Evolutionary conservation across 1,140 invertebrate species (phyloP), one percentile per base, ranked within the genome.

Genomic region (Acromyrmex echinatior): DNA sequence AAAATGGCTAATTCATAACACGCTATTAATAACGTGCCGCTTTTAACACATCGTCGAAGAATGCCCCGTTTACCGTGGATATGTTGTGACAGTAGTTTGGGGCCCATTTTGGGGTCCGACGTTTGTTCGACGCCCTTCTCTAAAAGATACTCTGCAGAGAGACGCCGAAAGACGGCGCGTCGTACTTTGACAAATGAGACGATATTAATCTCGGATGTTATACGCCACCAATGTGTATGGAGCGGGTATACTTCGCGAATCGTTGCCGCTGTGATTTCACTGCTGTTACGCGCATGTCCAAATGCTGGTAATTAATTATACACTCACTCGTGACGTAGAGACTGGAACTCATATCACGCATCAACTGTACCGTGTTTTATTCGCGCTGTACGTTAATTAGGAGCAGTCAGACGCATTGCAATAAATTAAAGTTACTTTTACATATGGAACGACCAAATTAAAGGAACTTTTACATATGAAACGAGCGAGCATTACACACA

Each of bases 31-130:
- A 88, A 51, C 71, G 77, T 87, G 68, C 65, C 39, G 86, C 77
- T 79, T 91, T 89, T 91, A 91, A 89, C 77, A 62, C 28, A 66
- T 86, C 68, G 65, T 68, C 81, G 71, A 88, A 85, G 76, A 86
- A 77, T 45, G 68, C 51, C 62, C 84, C 65, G 62, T 21, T 45
- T 80, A 68, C 76, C 80, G 78, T 78, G 85, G 86, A 53, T 63
- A 86, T 93, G 93, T 93, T 93, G 92, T 93, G 92, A 93, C 93
- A 93, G 76, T 81, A 87, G 91, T 90, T 81, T 85, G 92, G 88
- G 93, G 79, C 73, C 79, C 91, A 86, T 90, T 93, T 92, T 91
- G 91, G 92, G 92, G 89, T 89, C 86, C 89, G 65, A 62, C 82
- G 84, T 91, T 91, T 88, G 82, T 90, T 81, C 87, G 58, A 68